A percentile compares a stretch with the other conserved stretches of the same genome.
phyloP scores from a whole-genome alignment of 1,140 invertebrate genomes.

The Euura saliciscinereae region DNA sequence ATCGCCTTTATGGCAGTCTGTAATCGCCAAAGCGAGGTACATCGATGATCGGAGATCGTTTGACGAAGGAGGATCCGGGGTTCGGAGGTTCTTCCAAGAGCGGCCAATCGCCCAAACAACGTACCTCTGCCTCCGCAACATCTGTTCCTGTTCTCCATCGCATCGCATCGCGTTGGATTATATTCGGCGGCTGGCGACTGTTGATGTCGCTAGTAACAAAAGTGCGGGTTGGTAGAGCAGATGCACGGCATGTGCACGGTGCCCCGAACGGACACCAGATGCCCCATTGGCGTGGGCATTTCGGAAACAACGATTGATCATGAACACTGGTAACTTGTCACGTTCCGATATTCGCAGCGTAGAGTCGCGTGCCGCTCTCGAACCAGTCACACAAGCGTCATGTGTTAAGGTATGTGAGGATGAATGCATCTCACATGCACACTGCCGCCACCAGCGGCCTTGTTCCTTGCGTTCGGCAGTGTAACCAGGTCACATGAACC shows the following conservation, averaged over 20 bases:
- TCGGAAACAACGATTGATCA: not conserved
- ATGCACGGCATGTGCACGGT: conserved; percentile 52
- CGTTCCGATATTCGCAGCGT: not conserved
- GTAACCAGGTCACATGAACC: not conserved
- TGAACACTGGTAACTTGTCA: not conserved
- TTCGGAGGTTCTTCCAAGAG: too few species aligned
- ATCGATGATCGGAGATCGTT: too few species aligned
- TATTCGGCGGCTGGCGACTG: conserved; percentile 6
- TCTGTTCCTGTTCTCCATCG: too few species aligned
- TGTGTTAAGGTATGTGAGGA: too few species aligned
- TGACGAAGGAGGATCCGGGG: too few species aligned
- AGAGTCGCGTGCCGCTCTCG: not conserved
- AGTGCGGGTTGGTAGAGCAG: conserved; percentile 39
- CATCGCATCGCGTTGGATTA: not conserved
- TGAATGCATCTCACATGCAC: not conserved
- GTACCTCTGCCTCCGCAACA: too few species aligned
- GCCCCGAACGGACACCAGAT: conserved; percentile 56
- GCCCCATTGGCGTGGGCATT: conserved; percentile 51
- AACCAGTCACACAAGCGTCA: not conserved
- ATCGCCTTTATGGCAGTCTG: too few species aligned
- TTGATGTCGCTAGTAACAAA: conserved; percentile 13
- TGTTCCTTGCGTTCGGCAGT: not conserved
- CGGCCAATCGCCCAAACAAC: too few species aligned
- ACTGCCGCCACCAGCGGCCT: not conserved
- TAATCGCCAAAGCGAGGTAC: too few species aligned